Evolutionary conservation across 2,888 invertebrate genomes (phyloP).

Genomic region (Cynaeus angustus): DNA sequence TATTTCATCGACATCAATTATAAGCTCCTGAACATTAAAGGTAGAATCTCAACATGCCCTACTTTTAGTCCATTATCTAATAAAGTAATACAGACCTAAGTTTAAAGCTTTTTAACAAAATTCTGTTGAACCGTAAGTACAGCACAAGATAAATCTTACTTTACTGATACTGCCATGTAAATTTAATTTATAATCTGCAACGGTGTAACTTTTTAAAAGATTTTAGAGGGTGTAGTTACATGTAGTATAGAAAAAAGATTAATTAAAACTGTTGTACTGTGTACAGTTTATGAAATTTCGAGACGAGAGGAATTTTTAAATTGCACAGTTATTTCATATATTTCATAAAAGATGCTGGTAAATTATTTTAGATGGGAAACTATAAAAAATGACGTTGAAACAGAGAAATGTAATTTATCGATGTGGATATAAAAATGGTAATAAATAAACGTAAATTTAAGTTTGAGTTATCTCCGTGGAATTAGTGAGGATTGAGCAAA

Average conservation of each 20-base stretch:
- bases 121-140: not conserved
- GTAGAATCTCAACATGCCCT: conserved; percentile 17
- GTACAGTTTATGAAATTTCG: too few relatives aligned
- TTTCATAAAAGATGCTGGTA: too few relatives aligned
- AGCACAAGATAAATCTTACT: not conserved
- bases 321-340: too few relatives aligned
- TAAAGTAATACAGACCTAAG: conserved; percentile 14
- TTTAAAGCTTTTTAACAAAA: conserved; percentile 15
- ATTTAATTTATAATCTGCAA: not conserved
- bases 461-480: not conserved
- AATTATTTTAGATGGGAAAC: too few relatives aligned
- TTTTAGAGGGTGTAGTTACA: too few relatives aligned
- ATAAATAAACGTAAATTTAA: not conserved
- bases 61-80: conserved; percentile 19
- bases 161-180: not conserved
- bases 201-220: too few relatives aligned
- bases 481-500: conserved; percentile 8
- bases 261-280: too few relatives aligned
- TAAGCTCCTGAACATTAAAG: conserved; percentile 16
- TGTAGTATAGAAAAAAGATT: too few relatives aligned
- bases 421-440: conserved; percentile 7
- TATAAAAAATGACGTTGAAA: too few relatives aligned
- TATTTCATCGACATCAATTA: conserved; percentile 6
- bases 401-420: too few relatives aligned
- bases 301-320: too few relatives aligned